Base-by-base conservation (phyloP, 1,140 invertebrate genomes). In the Palaemon carinicauda region DNA sequence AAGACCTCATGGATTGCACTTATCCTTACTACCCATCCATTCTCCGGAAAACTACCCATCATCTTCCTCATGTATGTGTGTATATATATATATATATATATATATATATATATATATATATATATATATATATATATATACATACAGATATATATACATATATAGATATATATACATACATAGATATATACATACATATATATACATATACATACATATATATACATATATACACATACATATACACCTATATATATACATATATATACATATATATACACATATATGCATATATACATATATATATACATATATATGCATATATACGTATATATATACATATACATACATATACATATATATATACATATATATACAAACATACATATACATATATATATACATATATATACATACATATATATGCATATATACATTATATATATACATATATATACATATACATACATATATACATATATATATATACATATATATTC, bases 261-360 rank as follows among this genome's bases (percentile, higher is more conserved):
- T 1, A 65, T n/a, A n/a, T n/a, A 65, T 1, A 65, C 5, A n/a
- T 1, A 65, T n/a, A n/a, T n/a, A 65, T n/a, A 65, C 5, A 65
- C 19, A 65, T 5, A 65, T 1, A 65, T n/a, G 9, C 27, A n/a
- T n/a, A 65, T n/a, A 65, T n/a, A 19, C 27, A 65, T 1, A 65
- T 5, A 65, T 5, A 19, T 5, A 65, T 5, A 65, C 5, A 65
- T n/a, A 65, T n/a, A n/a, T 19, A 65, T 65, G 5, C 10, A 1
- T 65, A n/a, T 19, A n/a, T 65, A 17, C n/a, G 1, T 65, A n/a
- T 65, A n/a, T 65, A 65, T 65, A 65, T n/a, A n/a, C n/a, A 65
- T 65, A n/a, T 65, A 65, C n/a, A 65, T 65, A 65, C n/a, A 65
- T 65, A n/a, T 65, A n/a, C n/a, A 65, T 65, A 65, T 65, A 65